phyloP scores from a whole-genome alignment of 2,113 vertebrate genomes.

The Crotalus horridus region DNA sequence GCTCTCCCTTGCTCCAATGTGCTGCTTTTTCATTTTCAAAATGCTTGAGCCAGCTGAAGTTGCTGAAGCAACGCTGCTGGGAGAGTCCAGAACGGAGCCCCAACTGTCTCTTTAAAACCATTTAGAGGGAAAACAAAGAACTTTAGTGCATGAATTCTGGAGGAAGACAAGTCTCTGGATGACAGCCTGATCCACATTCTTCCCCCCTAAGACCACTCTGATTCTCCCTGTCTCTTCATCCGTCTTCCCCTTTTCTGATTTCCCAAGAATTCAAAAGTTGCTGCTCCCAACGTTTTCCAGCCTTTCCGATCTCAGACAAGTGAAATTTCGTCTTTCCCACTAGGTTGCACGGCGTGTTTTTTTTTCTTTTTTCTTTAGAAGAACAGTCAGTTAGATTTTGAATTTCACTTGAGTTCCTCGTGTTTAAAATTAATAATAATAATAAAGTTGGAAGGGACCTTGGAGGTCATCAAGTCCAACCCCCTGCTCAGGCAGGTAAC shows the following conservation, averaged over 20 bases:
- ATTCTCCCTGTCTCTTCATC: conserved; percentile 36
- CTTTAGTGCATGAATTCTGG: conserved; percentile 70
- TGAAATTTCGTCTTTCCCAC: conserved; percentile 20
- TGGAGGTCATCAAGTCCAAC: too few relatives aligned
- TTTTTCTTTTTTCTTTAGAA: neutral
- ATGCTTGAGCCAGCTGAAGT: conserved; percentile 25
- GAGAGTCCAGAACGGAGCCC: neutral
- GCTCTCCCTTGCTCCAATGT: neutral
- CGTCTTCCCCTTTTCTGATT: conserved; percentile 11
- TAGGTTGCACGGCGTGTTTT: neutral
- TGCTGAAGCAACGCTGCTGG: neutral
- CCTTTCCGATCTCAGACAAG: neutral
- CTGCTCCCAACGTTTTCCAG: conserved; percentile 23
- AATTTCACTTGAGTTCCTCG: neutral
- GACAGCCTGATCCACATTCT: conserved; percentile 59
- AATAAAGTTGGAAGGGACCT: too few relatives aligned
- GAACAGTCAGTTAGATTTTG: neutral
- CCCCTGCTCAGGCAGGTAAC: too few relatives aligned
- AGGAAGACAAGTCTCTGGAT: conserved; percentile 67
- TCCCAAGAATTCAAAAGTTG: conserved; percentile 23
- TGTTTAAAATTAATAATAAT: neutral
- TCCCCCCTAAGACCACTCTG: conserved; percentile 55
- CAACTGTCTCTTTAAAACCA: conserved; percentile 66
- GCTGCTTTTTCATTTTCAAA: neutral
- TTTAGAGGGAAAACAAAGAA: conserved; percentile 68